Percentiles rank a stretch among this genome's conserved stretches.
phyloP scores from a whole-genome alignment of 53 echinoderm and acorn worm species.

The Zoroaster sp. region DNA sequence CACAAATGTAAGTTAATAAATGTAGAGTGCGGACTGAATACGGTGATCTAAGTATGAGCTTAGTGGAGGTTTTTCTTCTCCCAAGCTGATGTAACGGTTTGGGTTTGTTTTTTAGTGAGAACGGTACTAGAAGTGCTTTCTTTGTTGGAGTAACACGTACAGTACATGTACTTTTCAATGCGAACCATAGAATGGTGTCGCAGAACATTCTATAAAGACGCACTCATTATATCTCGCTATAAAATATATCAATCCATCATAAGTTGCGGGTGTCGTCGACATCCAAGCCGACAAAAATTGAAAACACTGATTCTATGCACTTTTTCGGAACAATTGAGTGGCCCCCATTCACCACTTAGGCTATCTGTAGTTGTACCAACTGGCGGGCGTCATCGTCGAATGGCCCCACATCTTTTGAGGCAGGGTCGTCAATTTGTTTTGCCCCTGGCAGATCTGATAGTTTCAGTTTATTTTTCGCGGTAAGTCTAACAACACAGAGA shows the following conservation, averaged over 20 bases:
- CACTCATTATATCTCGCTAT: neutral
- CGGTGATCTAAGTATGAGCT: neutral
- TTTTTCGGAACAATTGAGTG: neutral
- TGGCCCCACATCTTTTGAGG: neutral
- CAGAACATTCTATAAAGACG: neutral
- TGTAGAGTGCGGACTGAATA: neutral
- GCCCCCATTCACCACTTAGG: neutral
- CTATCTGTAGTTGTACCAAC: neutral
- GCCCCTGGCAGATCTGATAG: conserved; percentile 8
- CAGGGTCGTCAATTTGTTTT: neutral
- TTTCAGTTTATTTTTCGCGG: neutral
- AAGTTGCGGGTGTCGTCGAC: neutral
- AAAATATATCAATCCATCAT: conserved; percentile 30
- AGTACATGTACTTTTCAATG: neutral
- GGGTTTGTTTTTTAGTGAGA: neutral
- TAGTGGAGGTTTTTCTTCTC: neutral
- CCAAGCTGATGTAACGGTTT: neutral
- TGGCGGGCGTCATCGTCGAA: neutral
- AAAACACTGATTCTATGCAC: neutral
- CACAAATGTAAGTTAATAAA: neutral
- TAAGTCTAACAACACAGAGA: neutral
- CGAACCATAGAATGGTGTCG: neutral
- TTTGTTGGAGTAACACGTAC: neutral
- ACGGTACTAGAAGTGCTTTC: neutral
- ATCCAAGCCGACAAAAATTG: conserved; percentile 3